phyloP scores from a whole-genome alignment of 2,888 invertebrate species.

The Isotomurus palustris region DNA sequence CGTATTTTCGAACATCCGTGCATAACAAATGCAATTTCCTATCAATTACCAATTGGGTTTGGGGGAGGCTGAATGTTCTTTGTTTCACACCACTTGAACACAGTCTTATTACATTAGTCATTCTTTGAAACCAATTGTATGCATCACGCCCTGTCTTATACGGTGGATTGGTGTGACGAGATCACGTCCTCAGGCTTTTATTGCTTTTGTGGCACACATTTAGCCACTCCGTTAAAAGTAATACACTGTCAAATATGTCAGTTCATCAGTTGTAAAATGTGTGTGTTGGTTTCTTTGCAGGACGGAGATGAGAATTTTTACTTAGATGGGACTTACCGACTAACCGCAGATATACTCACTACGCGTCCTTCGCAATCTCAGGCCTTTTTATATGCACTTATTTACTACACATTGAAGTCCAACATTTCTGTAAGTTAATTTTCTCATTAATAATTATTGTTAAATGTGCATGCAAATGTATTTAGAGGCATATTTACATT shows the following conservation, averaged over 20 bases:
- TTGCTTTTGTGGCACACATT: slow-evolving; percentile 10
- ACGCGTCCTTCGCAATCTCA: no score
- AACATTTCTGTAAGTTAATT: slow-evolving; percentile 6
- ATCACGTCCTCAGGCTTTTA: slow-evolving; percentile 24
- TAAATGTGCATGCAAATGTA: neutral
- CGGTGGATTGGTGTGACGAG: slow-evolving; percentile 30
- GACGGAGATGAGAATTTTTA: no score
- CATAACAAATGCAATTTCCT: slow-evolving; percentile 46
- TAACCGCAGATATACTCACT: no score
- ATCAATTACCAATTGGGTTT: slow-evolving; percentile 46
- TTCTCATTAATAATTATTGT: neutral
- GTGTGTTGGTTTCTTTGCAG: no score
- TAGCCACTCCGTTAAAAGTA: slow-evolving; percentile 8
- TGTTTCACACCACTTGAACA: slow-evolving; percentile 30
- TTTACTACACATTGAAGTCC: no score
- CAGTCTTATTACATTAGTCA: slow-evolving; percentile 29
- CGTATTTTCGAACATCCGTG: slow-evolving; percentile 34
- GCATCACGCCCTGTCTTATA: neutral
- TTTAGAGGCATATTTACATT: no score
- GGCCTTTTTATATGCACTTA: no score
- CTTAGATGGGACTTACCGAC: no score
- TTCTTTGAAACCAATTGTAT: neutral
- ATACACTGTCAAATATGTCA: no score
- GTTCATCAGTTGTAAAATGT: no score
- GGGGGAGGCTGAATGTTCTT: slow-evolving; percentile 22